Evolutionary conservation across 2,797 vertebrate species (phyloP), one percentile per base, ranked within the genome.

Genomic region (Gadopsis marmoratus): DNA sequence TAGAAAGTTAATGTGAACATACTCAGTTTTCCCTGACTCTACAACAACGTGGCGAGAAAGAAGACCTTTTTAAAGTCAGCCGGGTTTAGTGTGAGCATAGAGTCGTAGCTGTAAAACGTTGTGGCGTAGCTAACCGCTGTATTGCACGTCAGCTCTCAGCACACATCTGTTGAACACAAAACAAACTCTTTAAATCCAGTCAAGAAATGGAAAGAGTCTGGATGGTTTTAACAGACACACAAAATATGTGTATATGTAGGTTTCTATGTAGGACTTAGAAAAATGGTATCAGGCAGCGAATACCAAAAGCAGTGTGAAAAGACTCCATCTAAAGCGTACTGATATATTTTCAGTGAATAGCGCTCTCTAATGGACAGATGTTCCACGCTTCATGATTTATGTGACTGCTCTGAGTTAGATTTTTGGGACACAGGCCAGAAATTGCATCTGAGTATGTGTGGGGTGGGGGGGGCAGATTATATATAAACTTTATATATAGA

Each of bases 361-460:
- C 70, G 35, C 74, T 80, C 74, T 47, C 86, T 67, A 41, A 21
- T 73, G 84, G 77, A 53, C 65, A 29, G 23, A 66, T 37, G 26
- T 12, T 14, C 21, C 45, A 26, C 58, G 4, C 8, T 55, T 26
- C 3, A 8, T 14, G 31, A 41, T 17, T 26, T 9, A 19, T 60
- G 47, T 29, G 53, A 53, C 26, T 13, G 86, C 91, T 93, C 94
- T 96, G 95, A 94, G 95, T 96, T 96, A 39, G 23, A 39, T 71
- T 61, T 82, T 41, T 74, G 31, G 76, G 54, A 37, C 31, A 4
- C 91, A 92, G 23, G 79, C n/a, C 82, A 81, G 84, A 89, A 90
- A 88, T 78, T 60, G 90, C 92, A n/a, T 92, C 92, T 19, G 89
- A 94, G 91, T 91, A 94, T 93, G 66, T 86, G 69, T 83, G 48